A percentile compares a stretch with the other conserved stretches of the same genome.
phyloP scores from a whole-genome alignment of 2,888 invertebrate genomes.

The Agrochola lota region DNA sequence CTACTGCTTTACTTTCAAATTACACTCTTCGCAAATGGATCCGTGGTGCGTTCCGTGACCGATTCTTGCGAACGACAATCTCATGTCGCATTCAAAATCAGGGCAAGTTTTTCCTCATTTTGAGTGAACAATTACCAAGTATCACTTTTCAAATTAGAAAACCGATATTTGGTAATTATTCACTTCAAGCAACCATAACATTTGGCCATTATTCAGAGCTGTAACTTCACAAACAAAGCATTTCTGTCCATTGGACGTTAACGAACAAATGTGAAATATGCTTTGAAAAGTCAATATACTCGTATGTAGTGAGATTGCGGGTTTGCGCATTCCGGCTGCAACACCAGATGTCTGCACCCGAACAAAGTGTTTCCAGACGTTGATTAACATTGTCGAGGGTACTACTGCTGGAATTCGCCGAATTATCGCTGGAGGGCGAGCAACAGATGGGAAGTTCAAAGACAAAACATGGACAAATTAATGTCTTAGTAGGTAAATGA shows the following conservation, averaged over 20 bases:
- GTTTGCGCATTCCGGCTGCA: constrained; percentile 34
- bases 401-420: not conserved
- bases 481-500: too few relatives aligned
- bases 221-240: not conserved
- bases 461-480: not conserved
- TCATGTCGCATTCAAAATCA: not conserved
- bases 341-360: constrained; percentile 31
- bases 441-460: not conserved
- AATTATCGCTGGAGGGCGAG: not conserved
- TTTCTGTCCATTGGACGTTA: not conserved
- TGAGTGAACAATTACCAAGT: too few relatives aligned
- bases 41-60: not conserved
- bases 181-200: not conserved
- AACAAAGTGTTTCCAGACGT: constrained; percentile 16
- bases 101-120: not conserved
- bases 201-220: not conserved
- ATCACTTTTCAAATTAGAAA: not conserved
- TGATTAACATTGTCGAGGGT: constrained; percentile 24
- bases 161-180: not conserved
- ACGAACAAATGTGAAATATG: constrained; percentile 1
- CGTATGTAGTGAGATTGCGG: constrained; percentile 14
- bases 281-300: constrained; percentile 28
- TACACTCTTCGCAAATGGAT: not conserved
- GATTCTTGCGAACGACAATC: not conserved
- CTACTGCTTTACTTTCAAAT: not conserved